Conservation (phyloP, 1,140 invertebrate genomes). For the Steinernema khuongi region DNA sequence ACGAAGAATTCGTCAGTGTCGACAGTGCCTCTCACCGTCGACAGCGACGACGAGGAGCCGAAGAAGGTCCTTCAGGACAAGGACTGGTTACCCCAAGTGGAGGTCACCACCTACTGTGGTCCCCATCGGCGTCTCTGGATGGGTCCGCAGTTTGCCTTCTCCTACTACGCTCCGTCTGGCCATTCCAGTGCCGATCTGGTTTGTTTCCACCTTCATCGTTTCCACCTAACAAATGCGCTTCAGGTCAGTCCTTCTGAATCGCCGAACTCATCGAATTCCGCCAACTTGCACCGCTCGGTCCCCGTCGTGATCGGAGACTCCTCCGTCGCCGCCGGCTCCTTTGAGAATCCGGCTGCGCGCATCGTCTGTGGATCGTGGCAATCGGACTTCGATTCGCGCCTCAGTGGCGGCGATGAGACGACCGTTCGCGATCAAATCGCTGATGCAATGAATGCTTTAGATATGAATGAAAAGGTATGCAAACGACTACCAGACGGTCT, state of each 20-base stretch:
- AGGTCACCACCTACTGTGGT: slow-evolving; percentile 50
- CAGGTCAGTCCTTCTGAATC: slow-evolving; percentile 9
- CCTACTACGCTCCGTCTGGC: slow-evolving; percentile 25
- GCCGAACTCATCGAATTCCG: not conserved
- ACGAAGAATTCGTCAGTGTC: not conserved
- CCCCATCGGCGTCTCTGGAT: slow-evolving; percentile 57
- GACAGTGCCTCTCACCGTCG: not conserved
- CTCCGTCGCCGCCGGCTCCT: not conserved
- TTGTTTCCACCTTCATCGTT: not conserved
- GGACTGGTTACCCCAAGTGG: slow-evolving; percentile 45
- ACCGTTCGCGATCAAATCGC: slow-evolving; percentile 2
- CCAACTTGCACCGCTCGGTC: slow-evolving; percentile 4
- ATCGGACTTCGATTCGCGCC: not conserved
- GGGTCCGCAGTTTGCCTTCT: slow-evolving; percentile 56
- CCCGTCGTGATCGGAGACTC: not conserved
- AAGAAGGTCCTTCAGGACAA: slow-evolving; percentile 22
- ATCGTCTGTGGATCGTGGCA: slow-evolving; percentile 8
- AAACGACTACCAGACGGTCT: too few relatives aligned
- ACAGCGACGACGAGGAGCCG: slow-evolving; percentile 11
- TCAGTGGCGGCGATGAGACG: not conserved
- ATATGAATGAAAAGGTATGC: not conserved
- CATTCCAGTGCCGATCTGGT: not conserved
- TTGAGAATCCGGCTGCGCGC: not conserved
- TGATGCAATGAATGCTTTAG: not conserved
- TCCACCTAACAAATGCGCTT: not conserved